Percentiles rank a stretch among this genome's conserved stretches.
Evolutionary conservation across 92 coral and sea anemone genomes (phyloP).

Genomic region (Umimayanthus kanabou): DNA sequence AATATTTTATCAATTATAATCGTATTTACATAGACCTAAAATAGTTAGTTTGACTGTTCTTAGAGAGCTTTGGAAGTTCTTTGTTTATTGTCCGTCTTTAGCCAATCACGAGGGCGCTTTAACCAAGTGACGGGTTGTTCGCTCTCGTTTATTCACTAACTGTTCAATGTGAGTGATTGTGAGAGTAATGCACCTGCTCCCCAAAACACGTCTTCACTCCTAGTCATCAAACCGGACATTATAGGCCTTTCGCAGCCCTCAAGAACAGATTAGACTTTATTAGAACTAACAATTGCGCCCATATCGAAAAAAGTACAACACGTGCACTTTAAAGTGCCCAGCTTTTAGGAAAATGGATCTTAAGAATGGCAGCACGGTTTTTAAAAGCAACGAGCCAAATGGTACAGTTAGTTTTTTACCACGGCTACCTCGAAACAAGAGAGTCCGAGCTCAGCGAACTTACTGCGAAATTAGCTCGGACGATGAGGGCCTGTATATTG

Average conservation of each 20-base stretch:
- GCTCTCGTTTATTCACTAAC: constrained; percentile 43
- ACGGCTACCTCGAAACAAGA: constrained; percentile 36
- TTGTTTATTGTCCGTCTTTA: constrained; percentile 24
- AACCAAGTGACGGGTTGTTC: constrained; percentile 34
- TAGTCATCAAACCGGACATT: constrained; percentile 42
- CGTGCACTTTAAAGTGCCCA: constrained; percentile 25
- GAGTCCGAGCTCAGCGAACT: constrained; percentile 50
- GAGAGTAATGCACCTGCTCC: constrained; percentile 45
- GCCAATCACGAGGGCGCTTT: constrained; percentile 30
- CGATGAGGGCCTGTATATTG: constrained; percentile 46
- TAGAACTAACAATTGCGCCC: constrained; percentile 8
- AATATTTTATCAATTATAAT: constrained; percentile 32
- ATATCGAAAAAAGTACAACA: not conserved
- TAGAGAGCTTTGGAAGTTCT: constrained; percentile 15
- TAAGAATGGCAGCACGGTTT: not conserved
- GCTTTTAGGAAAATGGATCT: constrained; percentile 28
- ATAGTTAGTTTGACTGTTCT: constrained; percentile 29
- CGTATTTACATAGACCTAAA: constrained; percentile 20
- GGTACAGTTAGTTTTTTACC: constrained; percentile 5
- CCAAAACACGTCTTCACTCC: constrained; percentile 22
- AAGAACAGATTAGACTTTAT: constrained; percentile 23
- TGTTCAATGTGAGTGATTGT: constrained; percentile 44
- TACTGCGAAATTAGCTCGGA: constrained; percentile 64
- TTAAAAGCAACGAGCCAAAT: constrained; percentile 6
- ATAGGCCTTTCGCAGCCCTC: constrained; percentile 30